Evolutionary conservation across 2,113 vertebrate genomes (phyloP).

Genomic region (Xiphophorus maculatus): DNA sequence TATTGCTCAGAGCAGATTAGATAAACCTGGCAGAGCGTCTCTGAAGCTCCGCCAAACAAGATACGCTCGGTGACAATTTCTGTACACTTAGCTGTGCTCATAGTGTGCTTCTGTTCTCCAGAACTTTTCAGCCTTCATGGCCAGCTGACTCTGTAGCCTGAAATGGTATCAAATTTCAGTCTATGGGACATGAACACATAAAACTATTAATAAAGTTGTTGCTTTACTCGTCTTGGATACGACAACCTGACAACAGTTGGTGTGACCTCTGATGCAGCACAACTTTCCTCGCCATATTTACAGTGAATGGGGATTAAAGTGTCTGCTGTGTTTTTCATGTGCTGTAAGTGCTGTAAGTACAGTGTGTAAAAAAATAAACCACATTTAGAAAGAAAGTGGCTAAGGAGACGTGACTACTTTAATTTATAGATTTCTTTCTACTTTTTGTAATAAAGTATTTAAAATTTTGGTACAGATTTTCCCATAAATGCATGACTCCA

Average conservation of each 20-base stretch:
- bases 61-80: constrained; percentile 5
- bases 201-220: constrained; percentile 43
- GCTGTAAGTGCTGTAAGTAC: neutral
- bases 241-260: constrained; percentile 47
- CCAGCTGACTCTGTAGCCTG: constrained; percentile 22
- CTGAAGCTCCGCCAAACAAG: constrained; percentile 24
- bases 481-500: neutral
- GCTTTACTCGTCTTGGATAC: constrained; percentile 7
- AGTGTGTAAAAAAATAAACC: neutral
- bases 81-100: neutral
- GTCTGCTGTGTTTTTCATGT: neutral
- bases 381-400: neutral
- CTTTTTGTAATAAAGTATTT: neutral
- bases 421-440: too few species aligned
- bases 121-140: constrained; percentile 11
- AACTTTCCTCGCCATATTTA: constrained; percentile 8
- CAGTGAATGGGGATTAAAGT: neutral
- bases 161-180: constrained; percentile 38
- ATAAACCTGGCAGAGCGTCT: constrained; percentile 31
- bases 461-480: neutral
- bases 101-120: neutral
- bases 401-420: too few species aligned
- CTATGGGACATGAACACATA: constrained; percentile 4
- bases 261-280: constrained; percentile 4
- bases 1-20: constrained; percentile 38